Base-by-base conservation (phyloP, 2,113 vertebrate species). In the Actinemys pallida region DNA sequence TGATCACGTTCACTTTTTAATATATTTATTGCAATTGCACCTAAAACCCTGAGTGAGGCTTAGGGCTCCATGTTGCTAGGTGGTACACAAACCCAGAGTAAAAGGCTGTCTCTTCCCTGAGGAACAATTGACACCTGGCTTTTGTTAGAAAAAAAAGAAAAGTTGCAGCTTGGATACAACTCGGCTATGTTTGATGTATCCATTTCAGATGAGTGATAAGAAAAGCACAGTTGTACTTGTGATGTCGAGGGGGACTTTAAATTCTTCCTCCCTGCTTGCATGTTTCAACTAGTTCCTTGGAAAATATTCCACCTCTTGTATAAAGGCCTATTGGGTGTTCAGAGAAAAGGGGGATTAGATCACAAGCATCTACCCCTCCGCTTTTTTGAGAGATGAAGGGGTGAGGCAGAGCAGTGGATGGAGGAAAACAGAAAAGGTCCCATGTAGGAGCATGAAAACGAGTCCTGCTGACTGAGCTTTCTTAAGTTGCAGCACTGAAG, bases 71-170 rank as follows among this genome's bases (percentile, higher is more conserved):
- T 84, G 22, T 50, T 24, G 12, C 3, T 84, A 35, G 75, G 50
- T 0, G 0, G 17, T 80, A 25, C 3, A 72, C n/a, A 0, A 57
- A 42, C 81, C 78, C 10, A 0, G 0, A 11, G 7, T 24, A 76
- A 92, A 90, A 81, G 83, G 42, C 9, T 8, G 22, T 22, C 45
- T 12, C 24, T 50, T 76, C 49, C 42, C 56, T 81, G 86, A 24
- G 94, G 72, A 53, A 50, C 14, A 0, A 0, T 22, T 86, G 94
- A 76, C 78, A 50, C 31, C 14, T 27, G 54, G 75, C 35, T 8
- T 80, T 57, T 80, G 45, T 80, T 80, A 9, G 24, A 24, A 56
- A 79, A 54, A 45, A 57, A 80, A 87, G 20, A 13, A 80, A 59
- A 80, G 9, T 57, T 80, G 22, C 14, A 49, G 75, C n/a, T 22